Evolutionary conservation across 2,113 vertebrate genomes (phyloP).

Genomic region (Corythornis madagascariensis): DNA sequence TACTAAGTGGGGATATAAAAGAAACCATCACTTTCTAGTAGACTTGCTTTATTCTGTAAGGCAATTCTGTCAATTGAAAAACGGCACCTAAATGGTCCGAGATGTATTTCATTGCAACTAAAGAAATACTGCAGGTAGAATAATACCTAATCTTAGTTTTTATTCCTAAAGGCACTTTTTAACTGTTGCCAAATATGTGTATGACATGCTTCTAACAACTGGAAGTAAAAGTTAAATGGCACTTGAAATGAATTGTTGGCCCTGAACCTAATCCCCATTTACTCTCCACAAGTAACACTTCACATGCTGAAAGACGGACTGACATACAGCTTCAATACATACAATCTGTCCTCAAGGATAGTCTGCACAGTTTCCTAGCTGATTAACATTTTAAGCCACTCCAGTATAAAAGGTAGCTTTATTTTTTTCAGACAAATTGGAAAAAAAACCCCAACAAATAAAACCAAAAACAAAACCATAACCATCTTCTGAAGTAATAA

Average conservation of each 20-base stretch:
- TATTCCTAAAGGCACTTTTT: not conserved
- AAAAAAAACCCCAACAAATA: not conserved
- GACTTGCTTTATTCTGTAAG: not conserved
- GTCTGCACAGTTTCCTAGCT: not conserved
- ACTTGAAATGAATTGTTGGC: not conserved
- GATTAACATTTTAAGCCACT: not conserved
- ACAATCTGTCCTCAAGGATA: not conserved
- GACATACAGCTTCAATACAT: not conserved
- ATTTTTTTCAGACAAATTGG: not conserved
- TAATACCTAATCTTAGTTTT: not conserved
- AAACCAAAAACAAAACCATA: not conserved
- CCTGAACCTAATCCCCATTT: not conserved
- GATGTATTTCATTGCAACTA: not conserved
- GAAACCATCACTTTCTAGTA: not conserved
- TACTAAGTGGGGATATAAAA: not conserved
- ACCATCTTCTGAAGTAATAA: not conserved
- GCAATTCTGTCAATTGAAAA: not conserved
- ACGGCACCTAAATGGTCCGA: not conserved
- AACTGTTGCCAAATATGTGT: not conserved
- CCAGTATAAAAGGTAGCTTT: not conserved
- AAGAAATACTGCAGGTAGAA: not conserved
- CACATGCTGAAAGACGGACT: not conserved
- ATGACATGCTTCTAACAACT: slow-evolving; percentile 9
- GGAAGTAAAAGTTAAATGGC: slow-evolving; percentile 31
- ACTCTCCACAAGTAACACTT: not conserved